Conservation (phyloP, 2,113 vertebrate species). For the Azemiops feae region DNA sequence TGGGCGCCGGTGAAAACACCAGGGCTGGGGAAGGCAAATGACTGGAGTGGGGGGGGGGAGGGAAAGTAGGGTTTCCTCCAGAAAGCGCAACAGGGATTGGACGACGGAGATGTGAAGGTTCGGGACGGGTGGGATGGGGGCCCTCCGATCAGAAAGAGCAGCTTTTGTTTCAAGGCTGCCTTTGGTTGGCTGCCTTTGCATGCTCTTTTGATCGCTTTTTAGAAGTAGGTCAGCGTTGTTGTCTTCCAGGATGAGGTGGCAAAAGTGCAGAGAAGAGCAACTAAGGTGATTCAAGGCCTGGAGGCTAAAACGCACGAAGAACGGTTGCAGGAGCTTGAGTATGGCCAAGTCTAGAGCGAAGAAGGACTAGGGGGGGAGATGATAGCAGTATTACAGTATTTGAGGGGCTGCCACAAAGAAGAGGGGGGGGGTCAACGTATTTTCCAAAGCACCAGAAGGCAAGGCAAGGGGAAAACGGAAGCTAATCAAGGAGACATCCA, state of each 20-base stretch:
- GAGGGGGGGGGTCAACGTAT: no score
- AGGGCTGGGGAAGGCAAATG: neutral
- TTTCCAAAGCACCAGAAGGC: no score
- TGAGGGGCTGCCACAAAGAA: no score
- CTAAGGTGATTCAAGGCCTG: neutral
- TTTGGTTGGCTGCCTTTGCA: neutral
- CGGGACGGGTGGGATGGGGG: neutral
- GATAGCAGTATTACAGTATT: no score
- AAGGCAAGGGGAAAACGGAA: no score
- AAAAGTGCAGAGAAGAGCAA: neutral
- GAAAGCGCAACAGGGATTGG: neutral
- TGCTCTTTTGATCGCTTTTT: neutral
- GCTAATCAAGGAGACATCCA: no score
- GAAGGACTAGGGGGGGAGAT: no score
- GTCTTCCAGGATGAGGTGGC: neutral
- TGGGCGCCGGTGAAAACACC: neutral
- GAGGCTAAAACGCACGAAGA: neutral
- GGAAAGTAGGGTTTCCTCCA: neutral
- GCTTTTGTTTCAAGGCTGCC: neutral
- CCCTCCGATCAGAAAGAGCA: fast-evolving
- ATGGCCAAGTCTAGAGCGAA: no score
- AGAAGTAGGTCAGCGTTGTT: neutral
- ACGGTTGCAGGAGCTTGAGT: neutral
- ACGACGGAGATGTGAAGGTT: neutral
- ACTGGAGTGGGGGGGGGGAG: neutral